Evolutionary conservation across 2,797 vertebrate genomes (phyloP).

Genomic region (Aeoliscus strigatus): DNA sequence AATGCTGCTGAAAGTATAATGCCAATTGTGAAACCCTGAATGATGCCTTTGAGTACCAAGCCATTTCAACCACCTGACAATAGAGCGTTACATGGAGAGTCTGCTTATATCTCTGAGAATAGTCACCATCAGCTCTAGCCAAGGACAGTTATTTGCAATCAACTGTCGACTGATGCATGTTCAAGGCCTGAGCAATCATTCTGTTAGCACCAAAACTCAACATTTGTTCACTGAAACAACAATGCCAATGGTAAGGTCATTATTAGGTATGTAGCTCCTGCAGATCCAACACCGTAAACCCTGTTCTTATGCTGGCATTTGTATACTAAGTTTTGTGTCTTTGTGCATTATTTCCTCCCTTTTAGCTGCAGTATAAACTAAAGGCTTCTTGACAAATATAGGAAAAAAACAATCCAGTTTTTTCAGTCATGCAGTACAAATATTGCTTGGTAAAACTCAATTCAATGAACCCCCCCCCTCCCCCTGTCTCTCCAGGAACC

Average conservation of each 20-base stretch:
- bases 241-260: too few species aligned
- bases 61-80: slow-evolving; percentile 45
- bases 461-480: slow-evolving; percentile 2
- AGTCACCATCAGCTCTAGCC: slow-evolving; percentile 15
- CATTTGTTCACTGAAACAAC: too few species aligned
- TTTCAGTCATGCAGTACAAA: too few species aligned
- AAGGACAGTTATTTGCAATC: slow-evolving; percentile 28
- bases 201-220: neutral
- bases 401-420: too few species aligned
- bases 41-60: slow-evolving; percentile 30
- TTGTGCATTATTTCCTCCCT: too few species aligned
- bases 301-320: too few species aligned
- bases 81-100: slow-evolving; percentile 20
- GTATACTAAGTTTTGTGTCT: too few species aligned
- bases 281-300: too few species aligned
- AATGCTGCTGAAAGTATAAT: slow-evolving; percentile 54
- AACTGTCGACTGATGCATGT: slow-evolving; percentile 8
- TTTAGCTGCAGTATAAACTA: too few species aligned
- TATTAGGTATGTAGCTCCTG: too few species aligned
- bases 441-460: too few species aligned
- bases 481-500: slow-evolving; percentile 41
- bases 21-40: slow-evolving; percentile 43
- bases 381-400: too few species aligned
- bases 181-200: slow-evolving; percentile 10
- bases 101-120: slow-evolving; percentile 19